Evolutionary conservation across 2,888 invertebrate genomes (phyloP).

Genomic region (Uropetala carovei): DNA sequence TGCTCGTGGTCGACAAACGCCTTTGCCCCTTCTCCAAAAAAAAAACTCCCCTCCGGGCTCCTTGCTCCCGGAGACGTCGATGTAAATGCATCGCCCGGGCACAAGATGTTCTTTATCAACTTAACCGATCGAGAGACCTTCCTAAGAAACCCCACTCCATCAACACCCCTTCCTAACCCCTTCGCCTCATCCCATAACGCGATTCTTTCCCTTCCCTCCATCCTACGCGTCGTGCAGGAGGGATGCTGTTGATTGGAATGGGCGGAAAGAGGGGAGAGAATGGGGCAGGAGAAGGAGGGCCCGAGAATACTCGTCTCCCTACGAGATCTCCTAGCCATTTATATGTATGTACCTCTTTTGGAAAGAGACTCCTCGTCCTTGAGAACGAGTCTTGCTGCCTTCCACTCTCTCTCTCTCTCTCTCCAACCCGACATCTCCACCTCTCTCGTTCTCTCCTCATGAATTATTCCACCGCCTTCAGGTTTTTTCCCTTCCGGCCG

Average conservation of each 20-base stretch:
- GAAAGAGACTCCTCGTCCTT: conserved; percentile 22
- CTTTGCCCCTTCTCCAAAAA: background rate
- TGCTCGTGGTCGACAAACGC: background rate
- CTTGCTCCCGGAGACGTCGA: background rate
- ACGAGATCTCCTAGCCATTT: background rate
- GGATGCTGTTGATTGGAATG: background rate
- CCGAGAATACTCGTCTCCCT: background rate
- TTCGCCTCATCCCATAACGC: background rate
- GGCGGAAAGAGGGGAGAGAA: no score
- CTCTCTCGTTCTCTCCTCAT: conserved; percentile 30
- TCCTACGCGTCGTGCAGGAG: background rate
- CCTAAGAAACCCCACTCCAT: conserved; percentile 1
- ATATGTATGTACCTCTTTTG: conserved; percentile 23
- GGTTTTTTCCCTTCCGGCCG: conserved; percentile 57
- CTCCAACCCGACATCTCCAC: background rate
- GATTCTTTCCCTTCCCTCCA: background rate
- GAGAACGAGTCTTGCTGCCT: conserved; percentile 50
- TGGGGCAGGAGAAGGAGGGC: background rate
- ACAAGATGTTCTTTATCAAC: background rate
- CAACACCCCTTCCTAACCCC: background rate
- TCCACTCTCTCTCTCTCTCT: background rate
- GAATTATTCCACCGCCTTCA: conserved; percentile 55
- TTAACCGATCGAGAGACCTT: background rate
- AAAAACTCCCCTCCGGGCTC: background rate
- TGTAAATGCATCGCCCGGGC: conserved; percentile 39